A percentile compares a stretch with the other conserved stretches of the same genome.
phyloP scores from a whole-genome alignment of 1,140 invertebrate genomes.

The Eciton burchellii region DNA sequence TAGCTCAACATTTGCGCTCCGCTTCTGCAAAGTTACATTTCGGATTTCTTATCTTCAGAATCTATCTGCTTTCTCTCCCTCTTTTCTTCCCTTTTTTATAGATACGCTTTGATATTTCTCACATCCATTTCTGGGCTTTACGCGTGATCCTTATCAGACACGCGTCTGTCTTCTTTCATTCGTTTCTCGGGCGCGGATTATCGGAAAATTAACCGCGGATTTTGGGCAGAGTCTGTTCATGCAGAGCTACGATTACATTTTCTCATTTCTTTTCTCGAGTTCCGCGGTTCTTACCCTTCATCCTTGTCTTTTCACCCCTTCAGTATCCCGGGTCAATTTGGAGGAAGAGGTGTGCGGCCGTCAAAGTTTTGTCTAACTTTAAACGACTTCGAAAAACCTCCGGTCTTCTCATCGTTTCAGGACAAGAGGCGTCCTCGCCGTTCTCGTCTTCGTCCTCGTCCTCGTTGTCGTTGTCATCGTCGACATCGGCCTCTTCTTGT shows the following conservation, averaged over 20 bases:
- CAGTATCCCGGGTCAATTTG: conserved; percentile 61
- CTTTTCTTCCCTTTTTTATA: too few species aligned
- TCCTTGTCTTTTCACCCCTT: conserved; percentile 8
- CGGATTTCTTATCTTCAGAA: too few species aligned
- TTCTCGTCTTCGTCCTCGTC: conserved; percentile 18
- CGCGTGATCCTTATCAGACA: too few species aligned
- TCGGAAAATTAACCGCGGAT: too few species aligned
- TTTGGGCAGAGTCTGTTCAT: too few species aligned
- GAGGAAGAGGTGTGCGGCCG: conserved; percentile 55
- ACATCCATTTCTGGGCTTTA: too few species aligned
- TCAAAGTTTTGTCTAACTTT: conserved; percentile 70
- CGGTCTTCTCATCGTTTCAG: conserved; percentile 51
- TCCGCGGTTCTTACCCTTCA: background rate
- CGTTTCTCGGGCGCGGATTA: too few species aligned
- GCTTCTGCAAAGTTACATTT: too few species aligned
- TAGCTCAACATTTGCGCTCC: too few species aligned
- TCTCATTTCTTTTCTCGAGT: background rate
- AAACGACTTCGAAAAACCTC: conserved; percentile 70
- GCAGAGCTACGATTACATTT: background rate
- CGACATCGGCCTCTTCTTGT: conserved; percentile 34
- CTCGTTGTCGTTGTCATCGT: conserved; percentile 25
- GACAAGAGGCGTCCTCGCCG: conserved; percentile 19
- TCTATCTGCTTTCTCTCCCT: too few species aligned
- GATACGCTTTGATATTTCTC: too few species aligned
- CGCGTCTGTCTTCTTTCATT: too few species aligned